Evolutionary conservation across 2,113 vertebrate genomes (phyloP), one percentile per base, ranked within the genome.

Genomic region (Ophiodon elongatus): DNA sequence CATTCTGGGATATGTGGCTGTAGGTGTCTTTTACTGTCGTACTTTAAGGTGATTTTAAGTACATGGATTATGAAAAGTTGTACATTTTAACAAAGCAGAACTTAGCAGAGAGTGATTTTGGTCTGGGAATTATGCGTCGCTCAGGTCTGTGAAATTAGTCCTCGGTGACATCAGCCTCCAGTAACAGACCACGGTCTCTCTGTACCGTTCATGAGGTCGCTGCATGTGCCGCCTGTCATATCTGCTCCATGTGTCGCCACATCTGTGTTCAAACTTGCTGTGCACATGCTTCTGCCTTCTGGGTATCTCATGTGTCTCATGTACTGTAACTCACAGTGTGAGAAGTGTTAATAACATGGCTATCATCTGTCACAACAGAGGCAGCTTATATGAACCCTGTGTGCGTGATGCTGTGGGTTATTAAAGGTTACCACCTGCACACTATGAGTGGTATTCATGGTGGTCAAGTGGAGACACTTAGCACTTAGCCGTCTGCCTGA

Each of bases 391-490:
- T 23, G 47, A 50, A 70, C 9, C n/a, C 9, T 15, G 23, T 43
- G 11, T 57, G 52, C 23, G 15, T 31, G 31, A n/a, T n/a, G n/a
- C n/a, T 45, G 56, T 64, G 35, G 23, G 43, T 45, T 62, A 81
- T 81, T 79, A 17, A 59, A 85, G 80, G 85, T 82, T 73, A 81
- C 68, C 69, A 43, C 14, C n/a, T 15, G 35, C 35, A 56, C 39
- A 56, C 76, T 45, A 41, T 65, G 52, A 64, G 65, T 25, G 68
- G 64, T 76, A 79, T 85, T 85, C 37, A 52, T 64, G 63, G 77
- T 15, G 45, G 43, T 65, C 33, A 39, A 81, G 86, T 76, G 84
- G 87, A 89, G 84, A 83, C 84, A 76, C 65, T 83, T 60, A 66
- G 60, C 84, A 76, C 65, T 83, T 60, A 66, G 60, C 57, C 11